Percentiles rank a stretch among this genome's conserved stretches.
These are phyloP conservation scores for Prionchulus punctatus DNA, from an alignment of 2,888 invertebrate genomes.

Conservation along the genomic window DNA sequence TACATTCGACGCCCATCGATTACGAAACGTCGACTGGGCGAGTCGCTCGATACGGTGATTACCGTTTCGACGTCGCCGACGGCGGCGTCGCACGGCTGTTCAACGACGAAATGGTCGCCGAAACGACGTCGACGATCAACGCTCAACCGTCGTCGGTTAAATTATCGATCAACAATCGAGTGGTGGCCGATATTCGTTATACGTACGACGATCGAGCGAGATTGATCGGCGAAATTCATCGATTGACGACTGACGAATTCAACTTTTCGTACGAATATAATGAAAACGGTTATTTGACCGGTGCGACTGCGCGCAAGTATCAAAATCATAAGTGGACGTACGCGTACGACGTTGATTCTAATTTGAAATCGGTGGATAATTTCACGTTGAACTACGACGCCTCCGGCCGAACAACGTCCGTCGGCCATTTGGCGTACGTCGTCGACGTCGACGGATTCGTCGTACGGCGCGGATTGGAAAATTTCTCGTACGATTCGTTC, in stretches of 20 bases:
- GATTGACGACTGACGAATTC: too few species aligned
- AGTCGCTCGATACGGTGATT: not conserved
- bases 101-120: not conserved
- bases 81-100: not conserved
- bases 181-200: not conserved
- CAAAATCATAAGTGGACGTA: too few species aligned
- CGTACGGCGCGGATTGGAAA: slow-evolving; percentile 70
- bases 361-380: slow-evolving; percentile 50
- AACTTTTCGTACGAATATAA: slow-evolving; percentile 33
- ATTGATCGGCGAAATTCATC: too few species aligned
- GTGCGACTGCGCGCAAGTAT: too few species aligned
- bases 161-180: not conserved
- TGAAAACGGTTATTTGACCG: slow-evolving; percentile 30
- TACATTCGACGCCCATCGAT: slow-evolving; percentile 17
- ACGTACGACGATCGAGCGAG: not conserved
- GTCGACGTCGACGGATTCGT: slow-evolving; percentile 70
- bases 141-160: not conserved
- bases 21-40: slow-evolving; percentile 24
- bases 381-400: slow-evolving; percentile 67
- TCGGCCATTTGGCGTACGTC: not conserved
- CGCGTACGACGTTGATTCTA: too few species aligned
- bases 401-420: slow-evolving; percentile 49
- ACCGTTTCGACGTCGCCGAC: not conserved
- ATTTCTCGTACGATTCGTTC: slow-evolving; percentile 81
- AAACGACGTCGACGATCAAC: not conserved